Evolutionary conservation across 2,113 vertebrate genomes (phyloP).

Genomic region (Clarias magur): DNA sequence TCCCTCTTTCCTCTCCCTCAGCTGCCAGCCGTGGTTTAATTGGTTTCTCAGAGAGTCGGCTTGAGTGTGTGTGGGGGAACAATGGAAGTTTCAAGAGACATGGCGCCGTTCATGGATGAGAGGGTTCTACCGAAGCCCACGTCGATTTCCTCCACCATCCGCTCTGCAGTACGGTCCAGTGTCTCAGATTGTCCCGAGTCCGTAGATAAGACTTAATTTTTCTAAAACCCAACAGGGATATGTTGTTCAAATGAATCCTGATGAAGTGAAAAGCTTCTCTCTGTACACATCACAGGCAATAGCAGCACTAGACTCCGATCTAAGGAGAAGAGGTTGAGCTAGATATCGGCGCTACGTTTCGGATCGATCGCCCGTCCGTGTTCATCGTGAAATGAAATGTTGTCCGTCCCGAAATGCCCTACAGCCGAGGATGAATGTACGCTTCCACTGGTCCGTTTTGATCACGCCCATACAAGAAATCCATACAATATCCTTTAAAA

Average conservation of each 20-base stretch:
- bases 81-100: constrained; percentile 9
- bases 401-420: background rate
- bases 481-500: background rate
- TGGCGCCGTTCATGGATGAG: background rate
- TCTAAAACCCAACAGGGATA: background rate
- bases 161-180: background rate
- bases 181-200: background rate
- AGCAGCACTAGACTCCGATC: constrained; percentile 28
- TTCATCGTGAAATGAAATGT: constrained; percentile 30
- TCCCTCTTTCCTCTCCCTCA: constrained; percentile 10
- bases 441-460: background rate
- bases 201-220: constrained; percentile 15
- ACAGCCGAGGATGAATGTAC: background rate
- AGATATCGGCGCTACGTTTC: constrained; percentile 62
- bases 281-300: background rate
- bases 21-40: constrained; percentile 26
- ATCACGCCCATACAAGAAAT: background rate
- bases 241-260: background rate
- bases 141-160: background rate
- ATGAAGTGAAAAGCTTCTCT: background rate
- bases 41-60: constrained; percentile 30
- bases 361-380: background rate
- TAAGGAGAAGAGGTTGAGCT: constrained; percentile 51
- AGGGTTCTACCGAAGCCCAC: constrained; percentile 23
- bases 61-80: background rate